These are phyloP conservation scores for Orientallactaga sibirica DNA, from an alignment of 2,797 vertebrate species.

Conservation along the genomic window DNA sequence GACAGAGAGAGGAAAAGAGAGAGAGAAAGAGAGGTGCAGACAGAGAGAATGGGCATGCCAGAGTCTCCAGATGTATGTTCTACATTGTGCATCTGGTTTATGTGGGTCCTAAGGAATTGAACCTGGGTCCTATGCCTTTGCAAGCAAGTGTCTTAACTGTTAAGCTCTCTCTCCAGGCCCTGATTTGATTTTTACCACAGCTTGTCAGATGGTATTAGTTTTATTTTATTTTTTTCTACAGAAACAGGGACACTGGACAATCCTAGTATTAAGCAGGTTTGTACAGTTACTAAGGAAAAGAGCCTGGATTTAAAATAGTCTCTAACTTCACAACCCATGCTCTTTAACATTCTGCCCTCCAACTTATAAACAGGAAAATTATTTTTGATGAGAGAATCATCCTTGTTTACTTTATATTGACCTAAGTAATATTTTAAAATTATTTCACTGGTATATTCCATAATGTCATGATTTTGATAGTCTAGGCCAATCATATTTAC, in stretches of 20 bases:
- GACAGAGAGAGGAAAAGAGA: too few relatives aligned
- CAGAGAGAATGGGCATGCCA: too few relatives aligned
- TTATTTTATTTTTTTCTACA: not conserved
- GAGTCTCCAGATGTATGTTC: too few relatives aligned
- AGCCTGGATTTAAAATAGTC: not conserved
- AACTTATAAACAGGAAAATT: not conserved
- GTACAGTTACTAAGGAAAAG: not conserved
- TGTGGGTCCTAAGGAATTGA: too few relatives aligned
- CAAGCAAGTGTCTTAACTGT: too few relatives aligned
- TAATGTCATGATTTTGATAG: not conserved
- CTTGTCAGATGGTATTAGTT: not conserved
- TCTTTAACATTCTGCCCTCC: not conserved
- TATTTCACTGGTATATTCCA: not conserved
- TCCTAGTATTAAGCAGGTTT: not conserved
- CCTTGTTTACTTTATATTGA: conserved; percentile 6
- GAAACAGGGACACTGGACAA: not conserved
- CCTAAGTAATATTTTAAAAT: conserved; percentile 46
- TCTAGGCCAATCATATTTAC: conserved; percentile 4
- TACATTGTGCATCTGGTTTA: too few relatives aligned
- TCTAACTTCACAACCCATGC: not conserved
- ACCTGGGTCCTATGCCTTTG: too few relatives aligned
- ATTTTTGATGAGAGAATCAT: not conserved
- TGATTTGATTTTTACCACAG: not conserved
- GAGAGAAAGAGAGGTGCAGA: too few relatives aligned
- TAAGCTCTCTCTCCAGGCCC: too few relatives aligned